Evolutionary conservation across 1,140 invertebrate species (phyloP), one percentile per base, ranked within the genome.

Genomic region (Batillaria attramentaria): DNA sequence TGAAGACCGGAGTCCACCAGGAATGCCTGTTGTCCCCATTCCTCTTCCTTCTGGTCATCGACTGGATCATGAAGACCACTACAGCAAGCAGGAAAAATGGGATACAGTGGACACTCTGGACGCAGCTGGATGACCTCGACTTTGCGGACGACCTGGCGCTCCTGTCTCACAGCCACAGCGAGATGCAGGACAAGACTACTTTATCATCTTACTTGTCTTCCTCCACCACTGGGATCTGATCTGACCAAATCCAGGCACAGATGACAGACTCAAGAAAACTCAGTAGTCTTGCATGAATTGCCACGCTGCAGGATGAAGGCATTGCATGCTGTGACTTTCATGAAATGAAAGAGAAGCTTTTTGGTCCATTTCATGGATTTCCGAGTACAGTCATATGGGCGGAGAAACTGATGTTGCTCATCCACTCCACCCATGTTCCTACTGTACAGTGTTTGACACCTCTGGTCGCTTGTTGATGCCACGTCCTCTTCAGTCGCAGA

Each of bases 331-430:
- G 54, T 28, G 28, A 81, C 57, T 41, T 81, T 50, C 31, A 81
- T 28, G n/a, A 81, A 46, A 33, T 79, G 77, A 28, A 75, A 43
- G 42, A 20, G 28, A 8, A 81, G 42, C 65, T 81, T 81, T 43
- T 81, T 81, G 43, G 78, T 79, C 77, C 80, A 79, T 37, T 68
- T 78, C 41, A 72, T 66, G 20, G 80, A 74, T 66, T 70, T 81
- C 13, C 80, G 37, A 20, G 68, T 43, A n/a, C 66, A 69, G 33
- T 50, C 50, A 42, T 81, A 81, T 62, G 60, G 72, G 1, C 62
- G 65, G n/a, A 81, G 72, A 60, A 79, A 41, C 76, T 81, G 80
- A 33, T 79, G 77, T 33, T 78, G 62, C 28, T 70, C 35, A 54
- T 78, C 76, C 65, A 78, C 65, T 28, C 65, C 76, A 72, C 42